Evolutionary conservation across 2,888 invertebrate species (phyloP).

Genomic region (Nipponacmea schrenckii): DNA sequence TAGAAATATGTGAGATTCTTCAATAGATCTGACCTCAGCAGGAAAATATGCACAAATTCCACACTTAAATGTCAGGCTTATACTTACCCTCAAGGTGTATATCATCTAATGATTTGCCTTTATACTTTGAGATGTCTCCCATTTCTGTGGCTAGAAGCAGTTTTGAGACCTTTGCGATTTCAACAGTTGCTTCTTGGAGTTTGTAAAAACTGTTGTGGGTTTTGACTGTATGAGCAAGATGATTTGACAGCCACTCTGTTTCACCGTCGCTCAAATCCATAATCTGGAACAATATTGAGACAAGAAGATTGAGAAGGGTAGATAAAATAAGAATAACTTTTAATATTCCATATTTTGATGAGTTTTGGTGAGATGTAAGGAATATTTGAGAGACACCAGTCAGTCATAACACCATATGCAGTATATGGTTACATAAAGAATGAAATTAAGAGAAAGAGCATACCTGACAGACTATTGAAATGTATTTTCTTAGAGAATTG

Average conservation of each 20-base stretch:
- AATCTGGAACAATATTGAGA: slow-evolving; percentile 1
- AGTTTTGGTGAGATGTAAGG: too few relatives aligned
- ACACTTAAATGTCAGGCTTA: too few relatives aligned
- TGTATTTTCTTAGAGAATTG: slow-evolving; percentile 12
- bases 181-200: slow-evolving; percentile 2
- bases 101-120: slow-evolving; percentile 13
- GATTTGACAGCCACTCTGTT: slow-evolving; percentile 13
- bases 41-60: too few relatives aligned
- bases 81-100: slow-evolving; percentile 12
- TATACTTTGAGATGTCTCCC: slow-evolving; percentile 3
- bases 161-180: slow-evolving; percentile 8
- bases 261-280: slow-evolving; percentile 10
- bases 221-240: slow-evolving; percentile 16
- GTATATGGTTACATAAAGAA: too few relatives aligned
- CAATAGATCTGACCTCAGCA: too few relatives aligned
- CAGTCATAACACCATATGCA: too few relatives aligned
- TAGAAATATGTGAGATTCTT: too few relatives aligned
- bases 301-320: not conserved
- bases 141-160: slow-evolving; percentile 13
- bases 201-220: slow-evolving; percentile 11
- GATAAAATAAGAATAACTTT: too few relatives aligned
- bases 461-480: slow-evolving; percentile 16
- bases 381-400: too few relatives aligned
- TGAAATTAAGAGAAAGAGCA: too few relatives aligned
- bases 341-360: too few relatives aligned